Evolutionary conservation across 2,113 vertebrate genomes (phyloP).

Genomic region (Corydoras sp.): DNA sequence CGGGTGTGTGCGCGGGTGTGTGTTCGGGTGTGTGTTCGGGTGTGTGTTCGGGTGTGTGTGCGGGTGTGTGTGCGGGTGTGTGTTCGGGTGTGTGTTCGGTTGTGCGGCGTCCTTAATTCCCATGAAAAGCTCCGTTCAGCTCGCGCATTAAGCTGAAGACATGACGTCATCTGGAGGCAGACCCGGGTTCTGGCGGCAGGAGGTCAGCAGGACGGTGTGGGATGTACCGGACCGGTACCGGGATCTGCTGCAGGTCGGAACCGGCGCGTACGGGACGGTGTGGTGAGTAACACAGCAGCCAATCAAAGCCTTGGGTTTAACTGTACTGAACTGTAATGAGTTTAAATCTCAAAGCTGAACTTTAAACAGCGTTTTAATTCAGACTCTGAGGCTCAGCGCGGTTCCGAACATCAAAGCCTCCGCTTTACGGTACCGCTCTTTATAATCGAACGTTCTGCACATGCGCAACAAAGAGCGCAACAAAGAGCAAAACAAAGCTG

Average conservation of each 20-base stretch:
- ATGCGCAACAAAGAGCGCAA: no score
- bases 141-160: constrained; percentile 20
- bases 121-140: background rate
- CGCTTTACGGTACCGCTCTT: no score
- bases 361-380: no score
- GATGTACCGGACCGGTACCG: constrained; percentile 81
- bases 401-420: no score
- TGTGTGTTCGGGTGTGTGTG: constrained; percentile 10
- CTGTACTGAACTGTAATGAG: no score
- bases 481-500: no score
- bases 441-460: no score
- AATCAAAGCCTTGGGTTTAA: no score
- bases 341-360: no score
- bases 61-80: background rate
- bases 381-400: no score
- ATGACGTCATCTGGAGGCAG: constrained; percentile 55
- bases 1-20: background rate
- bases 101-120: background rate
- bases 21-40: background rate
- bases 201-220: constrained; percentile 82
- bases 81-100: constrained; percentile 17
- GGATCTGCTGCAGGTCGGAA: constrained; percentile 81
- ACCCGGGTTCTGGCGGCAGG: constrained; percentile 79
- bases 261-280: constrained; percentile 86
- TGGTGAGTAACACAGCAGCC: constrained; percentile 67